Base-by-base conservation (phyloP, 1,140 invertebrate genomes). In the Papilio glaucus region DNA sequence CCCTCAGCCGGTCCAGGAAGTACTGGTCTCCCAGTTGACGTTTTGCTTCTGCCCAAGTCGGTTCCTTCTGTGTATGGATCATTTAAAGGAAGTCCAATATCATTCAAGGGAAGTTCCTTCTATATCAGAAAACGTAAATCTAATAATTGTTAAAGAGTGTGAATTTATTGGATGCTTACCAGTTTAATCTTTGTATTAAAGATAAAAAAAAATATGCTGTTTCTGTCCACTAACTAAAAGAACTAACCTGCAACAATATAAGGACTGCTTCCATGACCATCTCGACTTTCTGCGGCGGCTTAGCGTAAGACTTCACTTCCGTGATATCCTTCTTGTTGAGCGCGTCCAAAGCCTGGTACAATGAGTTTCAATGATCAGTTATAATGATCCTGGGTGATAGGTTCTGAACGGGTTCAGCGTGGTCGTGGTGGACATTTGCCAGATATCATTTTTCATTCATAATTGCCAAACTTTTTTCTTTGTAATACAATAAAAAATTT, bases 201-300 rank as follows among this genome's bases (percentile, higher is more conserved):
- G n/a, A n/a, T n/a, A n/a, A n/a, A n/a, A n/a, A n/a, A 33, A 33
- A 33, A 33, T 33, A 33, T 33, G n/a, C n/a, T n/a, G n/a, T n/a
- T n/a, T n/a, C n/a, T n/a, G n/a, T n/a, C n/a, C n/a, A n/a, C n/a
- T 37, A 38, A 8, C 12, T 72, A 1, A 7, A 53, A 39, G 18
- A 13, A 38, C 15, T 33, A 38, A 94, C 94, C 72, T 95, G 94
- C 75, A 97, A 94, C 15, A 98, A 87, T 79, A 98, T 97, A 94
- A 98, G 97, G 0, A 98, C 97, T 18, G 97, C 97, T 89, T 98
- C 97, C 95, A 98, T 95, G 0, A 98, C 97, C 93, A 97, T 97
- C 92, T 98, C 96, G 0, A 98, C 97, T 85, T 97, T 96, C 33
- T 95, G 91, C 12, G 97, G 97, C 1, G 97, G 97, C 79, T 95